phyloP scores from a whole-genome alignment of 2,113 vertebrate genomes.

The Labeo catla region DNA sequence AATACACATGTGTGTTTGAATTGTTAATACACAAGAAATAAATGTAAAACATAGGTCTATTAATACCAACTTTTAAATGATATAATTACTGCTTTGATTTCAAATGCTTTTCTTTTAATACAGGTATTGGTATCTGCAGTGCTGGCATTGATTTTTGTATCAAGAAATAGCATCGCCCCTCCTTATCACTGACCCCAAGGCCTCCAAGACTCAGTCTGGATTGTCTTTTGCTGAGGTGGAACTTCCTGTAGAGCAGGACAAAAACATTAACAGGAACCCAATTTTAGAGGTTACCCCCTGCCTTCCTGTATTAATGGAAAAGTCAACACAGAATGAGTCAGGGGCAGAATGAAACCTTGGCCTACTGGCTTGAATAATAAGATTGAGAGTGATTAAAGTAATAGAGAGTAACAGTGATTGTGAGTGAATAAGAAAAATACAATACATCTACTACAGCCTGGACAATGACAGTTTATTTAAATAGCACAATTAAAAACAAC shows the following conservation, averaged over 20 bases:
- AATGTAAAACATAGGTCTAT: too few relatives aligned
- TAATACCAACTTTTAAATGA: background rate
- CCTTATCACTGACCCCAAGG: background rate
- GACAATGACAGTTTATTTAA: background rate
- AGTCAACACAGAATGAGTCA: background rate
- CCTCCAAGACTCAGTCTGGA: constrained; percentile 7
- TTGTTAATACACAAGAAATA: too few relatives aligned
- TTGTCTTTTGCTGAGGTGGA: constrained; percentile 39
- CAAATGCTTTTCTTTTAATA: background rate
- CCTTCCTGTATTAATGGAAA: constrained; percentile 37
- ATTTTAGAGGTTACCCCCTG: constrained; percentile 45
- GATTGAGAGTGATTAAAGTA: constrained; percentile 23
- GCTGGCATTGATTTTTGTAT: background rate
- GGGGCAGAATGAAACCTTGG: background rate
- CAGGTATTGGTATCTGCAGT: background rate
- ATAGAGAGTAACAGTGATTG: background rate
- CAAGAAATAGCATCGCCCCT: background rate
- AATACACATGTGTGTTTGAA: too few relatives aligned
- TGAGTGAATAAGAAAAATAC: background rate
- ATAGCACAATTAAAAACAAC: too few relatives aligned
- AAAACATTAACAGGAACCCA: constrained; percentile 54
- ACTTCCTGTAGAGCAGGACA: constrained; percentile 50
- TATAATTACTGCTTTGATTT: background rate
- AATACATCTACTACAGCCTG: background rate
- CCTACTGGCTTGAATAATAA: constrained; percentile 4